Base-by-base conservation (phyloP, 2,797 vertebrate species). In the Sorex maritimensis region DNA sequence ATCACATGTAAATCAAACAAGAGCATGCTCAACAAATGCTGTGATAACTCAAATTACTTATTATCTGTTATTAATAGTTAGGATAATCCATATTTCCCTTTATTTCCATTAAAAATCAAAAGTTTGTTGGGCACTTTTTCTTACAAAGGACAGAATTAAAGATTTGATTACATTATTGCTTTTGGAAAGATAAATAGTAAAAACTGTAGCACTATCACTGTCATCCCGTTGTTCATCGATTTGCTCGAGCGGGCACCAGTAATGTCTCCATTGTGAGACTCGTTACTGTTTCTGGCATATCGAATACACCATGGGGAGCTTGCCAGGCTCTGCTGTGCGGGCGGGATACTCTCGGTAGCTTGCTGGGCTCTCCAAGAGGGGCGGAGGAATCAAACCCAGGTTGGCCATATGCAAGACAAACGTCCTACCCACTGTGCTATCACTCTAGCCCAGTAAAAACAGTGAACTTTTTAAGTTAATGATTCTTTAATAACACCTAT, bases 51-150 rank as follows among this genome's bases (percentile, higher is more conserved):
- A 78, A 23, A 93, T 79, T 73, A 75, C n/a, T 77, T 78, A 90
- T 52, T 30, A 88, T 13, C 11, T 91, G 44, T 34, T 72, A 91
- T 67, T 38, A 49, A 91, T 74, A 49, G n/a, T 81, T 91, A 78
- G 17, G 41, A 81, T 74, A 65, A 80, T 88, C 6, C 28, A 52
- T 14, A 5, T 74, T 86, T 90, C 84, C 61, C 86, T 87, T 96
- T 24, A 93, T 75, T 95, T 84, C 58, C 21, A 4, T 71, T 63
- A 93, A 92, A 94, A 88, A 83, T 68, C 28, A 14, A 82, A 94
- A 71, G 19, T 88, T 90, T 28, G 28, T 81, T 73, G 15, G 71
- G 23, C 7, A 91, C 1, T 14, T 88, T 71, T 87, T 78, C 67
- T 85, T 91, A 68, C 89, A 92, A 68, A 68, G 86, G 3, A 21